Conservation (phyloP, 2,888 invertebrate species). For the Tipula confusa region DNA sequence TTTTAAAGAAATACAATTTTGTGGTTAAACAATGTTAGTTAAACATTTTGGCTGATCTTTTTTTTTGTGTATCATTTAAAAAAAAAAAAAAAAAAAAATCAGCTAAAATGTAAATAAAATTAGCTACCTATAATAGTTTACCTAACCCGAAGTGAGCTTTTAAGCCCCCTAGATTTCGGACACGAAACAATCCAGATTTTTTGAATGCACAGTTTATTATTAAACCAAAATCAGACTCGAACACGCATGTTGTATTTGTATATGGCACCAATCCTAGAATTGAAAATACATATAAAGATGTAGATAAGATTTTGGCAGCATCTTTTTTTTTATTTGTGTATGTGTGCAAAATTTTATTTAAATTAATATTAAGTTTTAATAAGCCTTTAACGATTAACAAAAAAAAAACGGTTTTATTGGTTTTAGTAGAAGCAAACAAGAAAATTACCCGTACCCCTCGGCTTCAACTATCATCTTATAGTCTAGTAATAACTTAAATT, state of each 20-base stretch:
- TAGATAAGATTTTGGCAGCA: neutral
- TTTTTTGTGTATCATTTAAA: neutral
- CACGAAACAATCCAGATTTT: slow-evolving; percentile 84
- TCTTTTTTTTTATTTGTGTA: neutral
- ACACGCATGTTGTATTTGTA: slow-evolving; percentile 71
- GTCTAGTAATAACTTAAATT: no score
- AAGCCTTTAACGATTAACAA: no score
- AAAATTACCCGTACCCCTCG: no score
- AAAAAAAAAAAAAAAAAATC: neutral
- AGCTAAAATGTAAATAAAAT: neutral
- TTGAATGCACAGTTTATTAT: slow-evolving; percentile 88
- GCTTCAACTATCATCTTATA: no score
- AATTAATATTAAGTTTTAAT: no score
- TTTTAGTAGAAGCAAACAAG: no score
- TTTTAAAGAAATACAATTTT: neutral
- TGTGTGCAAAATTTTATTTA: neutral
- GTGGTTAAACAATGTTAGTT: neutral
- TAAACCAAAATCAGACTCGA: slow-evolving; percentile 86
- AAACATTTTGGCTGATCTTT: slow-evolving; percentile 1
- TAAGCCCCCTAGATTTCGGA: slow-evolving; percentile 83
- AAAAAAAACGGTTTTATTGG: no score
- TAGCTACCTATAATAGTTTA: slow-evolving; percentile 52
- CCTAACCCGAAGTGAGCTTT: slow-evolving; percentile 87
- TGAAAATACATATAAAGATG: neutral
- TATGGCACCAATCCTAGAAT: slow-evolving; percentile 21